Evolutionary conservation across 1,140 invertebrate genomes (phyloP).

Genomic region (Dreissena rostriformis): DNA sequence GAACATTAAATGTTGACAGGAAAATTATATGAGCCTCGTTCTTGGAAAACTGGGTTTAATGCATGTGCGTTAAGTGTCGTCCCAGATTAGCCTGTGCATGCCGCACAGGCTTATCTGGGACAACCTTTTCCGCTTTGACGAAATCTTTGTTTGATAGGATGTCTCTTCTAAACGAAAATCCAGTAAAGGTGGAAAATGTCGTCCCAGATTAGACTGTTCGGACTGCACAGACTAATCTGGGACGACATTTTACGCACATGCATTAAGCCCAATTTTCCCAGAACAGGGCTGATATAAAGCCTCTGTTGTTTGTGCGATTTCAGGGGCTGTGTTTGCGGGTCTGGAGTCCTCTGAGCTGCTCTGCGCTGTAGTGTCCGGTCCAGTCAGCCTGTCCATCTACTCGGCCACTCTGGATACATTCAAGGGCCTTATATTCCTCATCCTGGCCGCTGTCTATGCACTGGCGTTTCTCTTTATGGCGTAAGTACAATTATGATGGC

Average conservation of each 20-base stretch:
- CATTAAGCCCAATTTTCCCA: neutral
- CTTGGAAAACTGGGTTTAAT: no score
- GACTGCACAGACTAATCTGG: neutral
- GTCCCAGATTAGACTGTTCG: neutral
- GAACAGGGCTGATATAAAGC: neutral
- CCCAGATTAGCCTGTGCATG: no score
- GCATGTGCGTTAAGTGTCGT: no score
- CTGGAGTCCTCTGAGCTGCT: constrained; percentile 27
- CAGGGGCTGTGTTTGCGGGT: constrained; percentile 35
- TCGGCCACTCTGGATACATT: constrained; percentile 8
- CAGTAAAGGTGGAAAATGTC: no score
- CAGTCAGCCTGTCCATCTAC: constrained; percentile 13
- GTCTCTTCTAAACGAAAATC: no score
- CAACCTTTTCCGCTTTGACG: no score
- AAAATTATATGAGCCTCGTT: no score
- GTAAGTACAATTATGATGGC: neutral
- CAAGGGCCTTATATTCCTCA: constrained; percentile 3
- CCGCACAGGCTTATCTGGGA: no score
- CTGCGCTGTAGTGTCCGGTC: constrained; percentile 8
- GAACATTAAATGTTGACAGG: no score
- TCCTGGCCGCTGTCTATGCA: constrained; percentile 14
- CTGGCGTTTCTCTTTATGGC: constrained; percentile 10
- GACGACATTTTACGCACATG: neutral
- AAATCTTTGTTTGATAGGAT: no score
- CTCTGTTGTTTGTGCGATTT: neutral